Percentiles rank a stretch among this genome's conserved stretches.
These are phyloP conservation scores for Brachypalpus laphriformis DNA, from an alignment of 2,888 invertebrate genomes.

Conservation along the genomic window DNA sequence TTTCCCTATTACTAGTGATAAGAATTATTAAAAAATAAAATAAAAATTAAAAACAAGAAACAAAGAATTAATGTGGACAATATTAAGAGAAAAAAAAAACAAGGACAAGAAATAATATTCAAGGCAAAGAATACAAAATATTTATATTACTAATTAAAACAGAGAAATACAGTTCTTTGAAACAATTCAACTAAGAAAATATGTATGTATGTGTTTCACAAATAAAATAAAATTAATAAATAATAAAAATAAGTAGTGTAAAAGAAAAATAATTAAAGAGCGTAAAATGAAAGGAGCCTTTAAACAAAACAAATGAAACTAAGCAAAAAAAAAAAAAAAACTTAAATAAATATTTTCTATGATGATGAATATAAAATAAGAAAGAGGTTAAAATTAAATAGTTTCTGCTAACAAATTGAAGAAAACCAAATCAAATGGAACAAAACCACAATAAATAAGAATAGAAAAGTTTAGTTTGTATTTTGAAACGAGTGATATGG, in stretches of 20 bases:
- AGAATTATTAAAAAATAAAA: conserved; percentile 12
- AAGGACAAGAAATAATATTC: conserved; percentile 1
- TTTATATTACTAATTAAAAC: conserved; percentile 9
- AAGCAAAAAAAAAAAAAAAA: no score
- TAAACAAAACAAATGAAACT: conserved; percentile 31
- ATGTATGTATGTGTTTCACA: conserved; percentile 37
- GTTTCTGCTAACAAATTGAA: conserved; percentile 9
- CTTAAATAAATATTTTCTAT: conserved; percentile 55
- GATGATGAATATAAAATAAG: conserved; percentile 27
- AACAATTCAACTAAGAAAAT: no score
- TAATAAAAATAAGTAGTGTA: neutral
- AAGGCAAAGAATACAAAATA: conserved; percentile 13
- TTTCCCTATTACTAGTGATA: conserved; percentile 32
- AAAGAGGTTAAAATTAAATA: conserved; percentile 21
- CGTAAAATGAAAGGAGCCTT: conserved; percentile 57
- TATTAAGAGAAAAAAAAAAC: conserved; percentile 35
- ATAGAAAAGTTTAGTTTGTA: conserved; percentile 37
- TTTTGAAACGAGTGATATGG: conserved; percentile 69
- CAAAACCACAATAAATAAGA: conserved; percentile 7
- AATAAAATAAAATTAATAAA: neutral
- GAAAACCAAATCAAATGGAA: conserved; percentile 11
- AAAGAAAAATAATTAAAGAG: conserved; percentile 16
- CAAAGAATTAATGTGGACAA: conserved; percentile 58
- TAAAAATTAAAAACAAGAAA: conserved; percentile 1
- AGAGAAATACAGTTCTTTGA: no score